These are phyloP conservation scores for Oxyscelio sp. DNA, from an alignment of 2,888 invertebrate species.

Conservation along the genomic window DNA sequence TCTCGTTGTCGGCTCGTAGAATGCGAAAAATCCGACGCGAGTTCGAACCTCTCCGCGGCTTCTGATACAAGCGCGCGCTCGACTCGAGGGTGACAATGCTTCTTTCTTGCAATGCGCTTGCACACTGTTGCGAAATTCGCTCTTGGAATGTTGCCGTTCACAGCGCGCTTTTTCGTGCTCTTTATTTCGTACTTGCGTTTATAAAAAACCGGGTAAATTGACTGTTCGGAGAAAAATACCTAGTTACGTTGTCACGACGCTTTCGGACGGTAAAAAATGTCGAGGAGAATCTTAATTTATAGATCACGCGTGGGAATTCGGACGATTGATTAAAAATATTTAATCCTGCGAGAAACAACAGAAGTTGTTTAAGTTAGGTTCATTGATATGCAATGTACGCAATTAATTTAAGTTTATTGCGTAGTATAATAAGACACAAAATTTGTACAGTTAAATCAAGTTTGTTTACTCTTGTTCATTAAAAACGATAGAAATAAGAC, in stretches of 20 bases:
- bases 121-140: slow-evolving; percentile 65
- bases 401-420: no score
- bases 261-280: slow-evolving; percentile 33
- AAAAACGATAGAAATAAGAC: no score
- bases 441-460: no score
- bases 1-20: slow-evolving; percentile 42
- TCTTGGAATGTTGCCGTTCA: slow-evolving; percentile 62
- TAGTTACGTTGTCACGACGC: slow-evolving; percentile 42
- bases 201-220: slow-evolving; percentile 49
- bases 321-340: background rate
- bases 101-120: slow-evolving; percentile 67
- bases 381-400: no score
- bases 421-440: no score
- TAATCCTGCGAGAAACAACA: no score
- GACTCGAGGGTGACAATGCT: slow-evolving; percentile 70
- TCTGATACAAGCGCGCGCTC: slow-evolving; percentile 50
- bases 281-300: slow-evolving; percentile 35
- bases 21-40: slow-evolving; percentile 72
- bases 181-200: slow-evolving; percentile 52
- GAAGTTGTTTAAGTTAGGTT: no score
- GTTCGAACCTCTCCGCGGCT: slow-evolving; percentile 46
- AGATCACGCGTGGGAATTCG: slow-evolving; percentile 24
- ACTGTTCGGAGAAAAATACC: slow-evolving; percentile 49
- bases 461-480: no score
- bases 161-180: slow-evolving; percentile 44